Base-by-base conservation (phyloP, 2,113 vertebrate species). In the Vulpes vulpes region DNA sequence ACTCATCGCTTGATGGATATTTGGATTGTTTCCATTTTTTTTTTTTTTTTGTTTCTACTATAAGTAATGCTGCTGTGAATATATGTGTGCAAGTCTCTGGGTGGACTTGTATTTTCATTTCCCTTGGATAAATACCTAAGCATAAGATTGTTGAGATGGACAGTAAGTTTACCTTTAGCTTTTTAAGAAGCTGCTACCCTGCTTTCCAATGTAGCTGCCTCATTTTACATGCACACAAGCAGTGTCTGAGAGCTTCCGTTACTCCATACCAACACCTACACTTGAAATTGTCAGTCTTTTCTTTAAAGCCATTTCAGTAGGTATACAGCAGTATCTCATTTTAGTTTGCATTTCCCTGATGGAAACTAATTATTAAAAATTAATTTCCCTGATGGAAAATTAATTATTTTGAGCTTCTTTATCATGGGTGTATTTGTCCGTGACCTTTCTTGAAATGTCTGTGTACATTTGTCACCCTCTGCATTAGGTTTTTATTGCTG, bases 41-140 rank as follows among this genome's bases (percentile, higher is more conserved):
- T 69, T 17, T 43, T 43, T 73, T 95, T 97, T 57, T 20, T 23
- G 25, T 69, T 69, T 69, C 51, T 71, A 67, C 59, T 91, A 64
- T 78, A 88, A 96, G 91, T 81, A 89, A 81, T 62, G 78, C 53
- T 85, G 35, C 53, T 65, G 5, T 87, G 87, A 92, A 93, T 27
- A 92, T 51, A 65, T 2, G 14, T 89, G 20, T 78, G 73, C 65
- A 81, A 55, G 51, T 27, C 60, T 91, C 73, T 80, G 32, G 88
- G 32, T 79, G 32, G n/a, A 84, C n/a, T 83, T 88, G 51, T 12
- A 22, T 81, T 95, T 96, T 96, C 76, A 96, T 83, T 96, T 87
- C 57, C 57, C 25, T 74, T 60, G 38, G 35, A 51, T 69, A 94
- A 73, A 92, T 51, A 90, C 5, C 11, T 94, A 73, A 4, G 11